Evolutionary conservation across 2,113 vertebrate species (phyloP).

Genomic region (Ochotona curzoniae): DNA sequence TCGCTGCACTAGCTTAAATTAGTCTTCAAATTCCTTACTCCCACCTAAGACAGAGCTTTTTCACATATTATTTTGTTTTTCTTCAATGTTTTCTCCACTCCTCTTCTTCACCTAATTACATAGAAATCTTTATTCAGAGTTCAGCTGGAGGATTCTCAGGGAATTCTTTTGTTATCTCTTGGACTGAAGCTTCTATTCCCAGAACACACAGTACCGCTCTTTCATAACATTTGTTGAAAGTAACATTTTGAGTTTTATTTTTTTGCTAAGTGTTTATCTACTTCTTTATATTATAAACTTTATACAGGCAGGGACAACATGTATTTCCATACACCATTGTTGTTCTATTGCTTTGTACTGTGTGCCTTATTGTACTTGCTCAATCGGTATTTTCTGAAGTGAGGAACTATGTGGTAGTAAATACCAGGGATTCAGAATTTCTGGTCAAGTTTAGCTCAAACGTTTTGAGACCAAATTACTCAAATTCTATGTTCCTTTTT

Average conservation of each 20-base stretch:
- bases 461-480: background rate
- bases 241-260: background rate
- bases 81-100: background rate
- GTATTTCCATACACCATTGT: background rate
- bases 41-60: background rate
- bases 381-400: background rate
- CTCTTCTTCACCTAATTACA: background rate
- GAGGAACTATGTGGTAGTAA: background rate
- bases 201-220: background rate
- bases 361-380: background rate
- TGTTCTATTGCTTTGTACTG: background rate
- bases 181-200: background rate
- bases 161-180: background rate
- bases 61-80: background rate
- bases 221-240: background rate
- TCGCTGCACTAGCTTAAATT: background rate
- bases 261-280: background rate
- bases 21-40: background rate
- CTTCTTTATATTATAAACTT: background rate
- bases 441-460: background rate
- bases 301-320: background rate
- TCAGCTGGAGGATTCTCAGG: background rate
- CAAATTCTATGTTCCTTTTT: background rate
- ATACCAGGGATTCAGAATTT: background rate
- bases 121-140: background rate